These are phyloP conservation scores for Potamarius usumacintae DNA, from an alignment of 2,113 vertebrate genomes.

Conservation along the genomic window DNA sequence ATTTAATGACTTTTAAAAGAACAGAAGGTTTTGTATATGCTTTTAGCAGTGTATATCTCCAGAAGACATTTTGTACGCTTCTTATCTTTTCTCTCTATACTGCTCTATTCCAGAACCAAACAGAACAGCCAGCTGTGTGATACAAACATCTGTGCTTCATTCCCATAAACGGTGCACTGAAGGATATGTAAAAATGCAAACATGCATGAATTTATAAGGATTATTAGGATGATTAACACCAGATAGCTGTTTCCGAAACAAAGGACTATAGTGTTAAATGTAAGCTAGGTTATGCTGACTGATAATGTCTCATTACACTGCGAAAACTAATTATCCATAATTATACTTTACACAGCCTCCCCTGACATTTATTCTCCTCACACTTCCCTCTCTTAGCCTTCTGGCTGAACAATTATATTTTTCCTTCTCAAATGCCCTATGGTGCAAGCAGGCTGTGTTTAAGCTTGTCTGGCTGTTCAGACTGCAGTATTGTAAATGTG, in stretches of 20 bases:
- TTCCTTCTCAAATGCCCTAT: constrained; percentile 7
- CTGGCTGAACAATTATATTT: constrained; percentile 33
- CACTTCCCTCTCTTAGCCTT: background rate
- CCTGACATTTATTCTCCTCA: constrained; percentile 16
- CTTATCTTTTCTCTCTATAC: background rate
- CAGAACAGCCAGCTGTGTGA: background rate
- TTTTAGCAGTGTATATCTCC: background rate
- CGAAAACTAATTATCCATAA: constrained; percentile 24
- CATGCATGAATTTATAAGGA: background rate
- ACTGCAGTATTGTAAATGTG: constrained; percentile 3
- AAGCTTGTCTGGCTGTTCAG: background rate
- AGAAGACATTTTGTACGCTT: background rate
- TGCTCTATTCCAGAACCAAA: background rate
- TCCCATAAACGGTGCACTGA: background rate
- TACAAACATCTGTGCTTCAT: background rate
- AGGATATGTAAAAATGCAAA: background rate
- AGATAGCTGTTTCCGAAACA: constrained; percentile 1
- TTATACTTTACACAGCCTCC: constrained; percentile 9
- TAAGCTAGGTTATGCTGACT: constrained; percentile 11
- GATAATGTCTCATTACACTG: background rate
- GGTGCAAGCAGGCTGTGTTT: constrained; percentile 8
- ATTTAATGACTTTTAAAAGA: background rate
- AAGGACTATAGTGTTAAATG: background rate
- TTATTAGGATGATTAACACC: background rate
- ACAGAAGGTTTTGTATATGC: background rate